Evolutionary conservation across 2,888 invertebrate genomes (phyloP).

Genomic region (Mechanitis mazaeus): DNA sequence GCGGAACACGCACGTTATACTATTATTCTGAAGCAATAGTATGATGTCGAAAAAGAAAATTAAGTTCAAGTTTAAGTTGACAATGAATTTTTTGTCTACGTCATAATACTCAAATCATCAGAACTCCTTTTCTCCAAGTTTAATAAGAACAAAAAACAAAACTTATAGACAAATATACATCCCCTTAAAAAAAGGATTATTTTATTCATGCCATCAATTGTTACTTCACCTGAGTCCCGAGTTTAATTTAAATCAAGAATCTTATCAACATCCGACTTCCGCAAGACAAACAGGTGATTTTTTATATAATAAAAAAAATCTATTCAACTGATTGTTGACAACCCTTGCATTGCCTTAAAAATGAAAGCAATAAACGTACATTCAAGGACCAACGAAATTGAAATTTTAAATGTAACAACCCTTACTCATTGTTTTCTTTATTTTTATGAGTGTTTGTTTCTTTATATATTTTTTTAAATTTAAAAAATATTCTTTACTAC

Average conservation of each 20-base stretch:
- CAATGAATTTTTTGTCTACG: too few relatives aligned
- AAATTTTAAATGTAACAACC: constrained; percentile 38
- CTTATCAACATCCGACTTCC: constrained; percentile 61
- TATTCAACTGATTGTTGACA: constrained; percentile 52
- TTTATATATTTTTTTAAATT: not conserved
- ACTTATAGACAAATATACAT: too few relatives aligned
- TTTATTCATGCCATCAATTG: not conserved
- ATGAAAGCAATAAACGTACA: constrained; percentile 34
- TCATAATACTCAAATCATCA: too few relatives aligned
- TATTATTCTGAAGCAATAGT: constrained; percentile 1
- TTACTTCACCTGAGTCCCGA: constrained; percentile 29
- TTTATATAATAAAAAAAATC: constrained; percentile 32
- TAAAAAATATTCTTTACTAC: not conserved
- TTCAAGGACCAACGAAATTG: constrained; percentile 47
- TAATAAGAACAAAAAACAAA: too few relatives aligned
- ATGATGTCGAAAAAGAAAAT: not conserved
- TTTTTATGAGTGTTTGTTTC: not conserved
- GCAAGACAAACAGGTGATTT: constrained; percentile 59
- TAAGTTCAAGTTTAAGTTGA: not conserved
- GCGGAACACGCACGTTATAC: not conserved
- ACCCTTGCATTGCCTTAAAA: constrained; percentile 45
- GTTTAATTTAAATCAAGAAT: constrained; percentile 29
- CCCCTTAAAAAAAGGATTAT: not conserved
- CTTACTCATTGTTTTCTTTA: constrained; percentile 16
- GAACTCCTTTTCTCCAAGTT: too few relatives aligned